Evolutionary conservation across 2,113 vertebrate species (phyloP).

Genomic region (Tinamus guttatus): DNA sequence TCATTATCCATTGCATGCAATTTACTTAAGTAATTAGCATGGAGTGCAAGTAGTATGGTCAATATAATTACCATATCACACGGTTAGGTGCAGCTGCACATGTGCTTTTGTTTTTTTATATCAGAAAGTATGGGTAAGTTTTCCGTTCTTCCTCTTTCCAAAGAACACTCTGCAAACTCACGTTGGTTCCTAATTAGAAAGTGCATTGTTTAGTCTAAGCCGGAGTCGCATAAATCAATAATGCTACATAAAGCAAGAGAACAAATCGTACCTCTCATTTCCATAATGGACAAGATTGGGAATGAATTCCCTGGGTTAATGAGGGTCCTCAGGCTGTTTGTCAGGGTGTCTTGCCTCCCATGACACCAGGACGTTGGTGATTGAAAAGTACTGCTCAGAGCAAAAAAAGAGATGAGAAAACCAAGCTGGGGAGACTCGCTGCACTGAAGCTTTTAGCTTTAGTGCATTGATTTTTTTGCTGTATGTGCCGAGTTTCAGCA

Average conservation of each 20-base stretch:
- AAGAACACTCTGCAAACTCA: not conserved
- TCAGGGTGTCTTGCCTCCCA: not conserved
- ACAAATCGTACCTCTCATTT: slow-evolving; percentile 16
- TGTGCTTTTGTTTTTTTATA: not conserved
- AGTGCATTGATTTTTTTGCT: slow-evolving; percentile 46
- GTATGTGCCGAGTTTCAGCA: slow-evolving; percentile 7
- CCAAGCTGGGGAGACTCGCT: not conserved
- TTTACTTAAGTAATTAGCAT: not conserved
- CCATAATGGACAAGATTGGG: slow-evolving; percentile 19
- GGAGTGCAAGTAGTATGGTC: not conserved
- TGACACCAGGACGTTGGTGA: not conserved
- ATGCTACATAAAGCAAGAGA: not conserved
- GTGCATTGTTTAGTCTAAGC: not conserved
- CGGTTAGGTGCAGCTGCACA: not conserved
- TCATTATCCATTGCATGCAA: not conserved
- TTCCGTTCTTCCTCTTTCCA: not conserved
- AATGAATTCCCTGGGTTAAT: slow-evolving; percentile 31
- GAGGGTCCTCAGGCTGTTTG: not conserved
- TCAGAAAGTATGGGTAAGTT: not conserved
- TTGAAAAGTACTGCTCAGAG: not conserved
- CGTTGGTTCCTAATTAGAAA: slow-evolving; percentile 11
- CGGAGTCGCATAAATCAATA: slow-evolving; percentile 44
- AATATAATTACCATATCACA: not conserved
- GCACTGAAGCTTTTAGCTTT: slow-evolving; percentile 21
- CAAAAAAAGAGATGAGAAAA: not conserved